phyloP scores from a whole-genome alignment of 35 echinoderm and acorn worm genomes.

The Eucidaris tribuloides region DNA sequence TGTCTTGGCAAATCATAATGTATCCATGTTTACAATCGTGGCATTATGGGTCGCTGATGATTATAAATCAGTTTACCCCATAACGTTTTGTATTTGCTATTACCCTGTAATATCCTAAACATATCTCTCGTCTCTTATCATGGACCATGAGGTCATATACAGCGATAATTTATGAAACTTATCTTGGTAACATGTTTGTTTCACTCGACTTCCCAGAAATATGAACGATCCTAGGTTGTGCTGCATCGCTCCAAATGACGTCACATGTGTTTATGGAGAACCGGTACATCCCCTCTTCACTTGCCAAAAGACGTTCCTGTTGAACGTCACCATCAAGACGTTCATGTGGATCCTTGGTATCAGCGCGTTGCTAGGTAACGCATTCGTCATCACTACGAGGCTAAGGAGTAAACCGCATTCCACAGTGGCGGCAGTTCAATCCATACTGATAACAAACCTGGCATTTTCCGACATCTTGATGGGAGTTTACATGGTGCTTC shows the following conservation, averaged over 20 bases:
- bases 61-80: not conserved
- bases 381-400: not conserved
- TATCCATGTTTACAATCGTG: no score
- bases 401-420: not conserved
- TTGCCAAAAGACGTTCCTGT: slow-evolving; percentile 4
- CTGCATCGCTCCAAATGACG: not conserved
- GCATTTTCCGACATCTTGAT: slow-evolving; percentile 67
- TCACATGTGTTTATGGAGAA: not conserved
- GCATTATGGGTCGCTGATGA: not conserved
- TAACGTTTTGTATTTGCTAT: not conserved
- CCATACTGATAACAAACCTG: slow-evolving; percentile 53
- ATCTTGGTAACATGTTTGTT: not conserved
- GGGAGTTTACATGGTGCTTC: slow-evolving; percentile 71
- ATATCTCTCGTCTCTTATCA: not conserved
- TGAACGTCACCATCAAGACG: not conserved
- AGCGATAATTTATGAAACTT: not conserved
- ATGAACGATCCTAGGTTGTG: not conserved
- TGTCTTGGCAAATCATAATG: no score
- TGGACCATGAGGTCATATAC: not conserved
- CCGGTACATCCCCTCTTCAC: slow-evolving; percentile 8
- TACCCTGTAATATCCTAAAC: no score
- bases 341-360: slow-evolving; percentile 16
- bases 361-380: not conserved
- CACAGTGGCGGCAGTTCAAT: slow-evolving; percentile 18
- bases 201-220: not conserved